These are phyloP conservation scores for Rapana venosa DNA, from an alignment of 2,888 invertebrate genomes.

Conservation along the genomic window DNA sequence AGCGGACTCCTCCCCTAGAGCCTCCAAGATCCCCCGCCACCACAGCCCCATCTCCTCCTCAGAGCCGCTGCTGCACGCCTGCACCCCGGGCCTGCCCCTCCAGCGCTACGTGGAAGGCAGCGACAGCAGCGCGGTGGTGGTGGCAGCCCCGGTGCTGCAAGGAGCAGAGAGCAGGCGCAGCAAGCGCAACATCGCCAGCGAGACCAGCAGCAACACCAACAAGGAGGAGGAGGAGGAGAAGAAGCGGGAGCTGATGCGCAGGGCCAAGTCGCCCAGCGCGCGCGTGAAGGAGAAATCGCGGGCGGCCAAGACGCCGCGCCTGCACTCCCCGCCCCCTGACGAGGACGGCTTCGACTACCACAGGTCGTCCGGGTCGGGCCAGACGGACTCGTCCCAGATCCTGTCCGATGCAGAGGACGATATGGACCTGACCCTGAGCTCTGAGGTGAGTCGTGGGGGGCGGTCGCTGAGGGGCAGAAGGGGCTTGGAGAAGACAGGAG, in stretches of 20 bases:
- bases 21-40: slow-evolving; percentile 51
- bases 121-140: slow-evolving; percentile 56
- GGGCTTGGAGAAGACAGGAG: too few relatives aligned
- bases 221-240: slow-evolving; percentile 59
- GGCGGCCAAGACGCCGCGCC: slow-evolving; percentile 65
- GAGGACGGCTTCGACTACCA: slow-evolving; percentile 49
- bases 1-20: slow-evolving; percentile 43
- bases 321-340: slow-evolving; percentile 70
- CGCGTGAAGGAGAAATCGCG: slow-evolving; percentile 73
- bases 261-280: slow-evolving; percentile 74
- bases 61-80: slow-evolving; percentile 42
- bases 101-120: slow-evolving; percentile 70
- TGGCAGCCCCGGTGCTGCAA: slow-evolving; percentile 15
- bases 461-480: too few relatives aligned
- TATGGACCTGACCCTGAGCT: slow-evolving; percentile 33
- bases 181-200: slow-evolving; percentile 56
- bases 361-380: slow-evolving; percentile 36
- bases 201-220: slow-evolving; percentile 51
- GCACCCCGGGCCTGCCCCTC: slow-evolving; percentile 49
- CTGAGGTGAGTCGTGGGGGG: slow-evolving; percentile 5
- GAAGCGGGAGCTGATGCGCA: slow-evolving; percentile 59
- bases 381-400: slow-evolving; percentile 42
- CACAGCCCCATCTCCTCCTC: slow-evolving; percentile 45
- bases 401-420: slow-evolving; percentile 40
- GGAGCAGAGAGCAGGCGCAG: slow-evolving; percentile 36